phyloP scores from a whole-genome alignment of 2,888 invertebrate genomes.

The Piscicola geometra region DNA sequence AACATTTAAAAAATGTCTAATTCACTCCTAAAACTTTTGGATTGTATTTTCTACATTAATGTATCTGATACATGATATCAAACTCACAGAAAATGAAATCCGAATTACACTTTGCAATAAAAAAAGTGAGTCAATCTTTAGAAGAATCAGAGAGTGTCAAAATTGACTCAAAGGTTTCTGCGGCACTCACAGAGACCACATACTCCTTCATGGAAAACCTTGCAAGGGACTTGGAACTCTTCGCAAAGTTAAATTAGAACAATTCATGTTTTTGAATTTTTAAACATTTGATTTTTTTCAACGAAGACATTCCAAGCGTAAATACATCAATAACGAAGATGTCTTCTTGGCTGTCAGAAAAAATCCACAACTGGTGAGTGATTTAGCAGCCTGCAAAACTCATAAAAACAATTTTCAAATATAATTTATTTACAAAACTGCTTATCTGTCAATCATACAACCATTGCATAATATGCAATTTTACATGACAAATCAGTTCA shows the following conservation, averaged over 20 bases:
- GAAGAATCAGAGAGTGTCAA: constrained; percentile 44
- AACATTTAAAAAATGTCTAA: too few species aligned
- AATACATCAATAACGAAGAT: constrained; percentile 64
- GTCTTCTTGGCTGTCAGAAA: constrained; percentile 64
- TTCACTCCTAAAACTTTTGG: too few species aligned
- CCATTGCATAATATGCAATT: too few species aligned
- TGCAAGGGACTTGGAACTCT: constrained; percentile 64
- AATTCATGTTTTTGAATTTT: constrained; percentile 52
- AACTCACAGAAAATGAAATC: constrained; percentile 61
- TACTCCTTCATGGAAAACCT: constrained; percentile 62
- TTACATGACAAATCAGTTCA: too few species aligned
- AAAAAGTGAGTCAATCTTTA: constrained; percentile 61
- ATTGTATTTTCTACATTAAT: background rate
- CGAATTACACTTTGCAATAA: constrained; percentile 61
- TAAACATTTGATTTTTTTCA: constrained; percentile 33
- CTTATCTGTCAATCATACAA: too few species aligned
- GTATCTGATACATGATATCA: background rate
- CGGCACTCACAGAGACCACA: constrained; percentile 63
- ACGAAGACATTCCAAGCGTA: constrained; percentile 65
- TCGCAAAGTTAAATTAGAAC: constrained; percentile 62
- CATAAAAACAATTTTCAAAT: too few species aligned
- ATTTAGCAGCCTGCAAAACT: too few species aligned
- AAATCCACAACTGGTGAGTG: constrained; percentile 65
- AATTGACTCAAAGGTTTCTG: constrained; percentile 61
- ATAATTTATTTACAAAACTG: too few species aligned